Base-by-base conservation (phyloP, 2,797 vertebrate genomes). In the Gallinago nigripennis region DNA sequence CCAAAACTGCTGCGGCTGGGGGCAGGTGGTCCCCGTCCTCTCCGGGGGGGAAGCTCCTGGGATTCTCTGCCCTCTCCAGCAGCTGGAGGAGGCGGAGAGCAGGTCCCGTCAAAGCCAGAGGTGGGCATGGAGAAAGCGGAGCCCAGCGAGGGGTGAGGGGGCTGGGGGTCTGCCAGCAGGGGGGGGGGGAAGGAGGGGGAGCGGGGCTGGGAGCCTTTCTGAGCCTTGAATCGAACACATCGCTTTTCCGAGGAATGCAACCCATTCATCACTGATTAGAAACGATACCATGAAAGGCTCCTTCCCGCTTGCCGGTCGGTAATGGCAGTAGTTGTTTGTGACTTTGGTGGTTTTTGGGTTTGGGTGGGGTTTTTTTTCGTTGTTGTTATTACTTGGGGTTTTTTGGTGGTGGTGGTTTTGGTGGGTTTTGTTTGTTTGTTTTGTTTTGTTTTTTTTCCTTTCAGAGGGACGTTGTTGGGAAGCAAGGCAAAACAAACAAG, bases 51-150 rank as follows among this genome's bases (percentile, higher is more conserved):
- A 48, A 45, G 8, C 5, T 48, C 35, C 35, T 6, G 53, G 8
- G 33, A 61, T 69, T 58, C 30, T n/a, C 41, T 35, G 14, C 30
- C 31, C 9, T n/a, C 66, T 73, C 57, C 57, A 25, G 28, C 75
- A 72, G 19, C 43, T 31, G 70, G 24, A 70, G 24, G 9, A 23
- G 12, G 16, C 0, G 2, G 39, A 8, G 19, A 28, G 18, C 18
- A 7, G 11, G 73, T 3, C 11, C 0, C 3, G 0, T 25, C 48
- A 24, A 63, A 66, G 30, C 11, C 9, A 9, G 64, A 68, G 31
- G 46, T 13, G 43, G 63, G 21, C 12, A 28, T 4, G 64, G 48
- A 43, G 24, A 19, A 11, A 71, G 35, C 6, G 3, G 66, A 64
- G 45, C 6, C 45, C 28, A 27, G 12, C 15, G 33, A 35, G 2